Base-by-base conservation (phyloP, 2,113 vertebrate genomes). In the Misgurnus anguillicaudatus region DNA sequence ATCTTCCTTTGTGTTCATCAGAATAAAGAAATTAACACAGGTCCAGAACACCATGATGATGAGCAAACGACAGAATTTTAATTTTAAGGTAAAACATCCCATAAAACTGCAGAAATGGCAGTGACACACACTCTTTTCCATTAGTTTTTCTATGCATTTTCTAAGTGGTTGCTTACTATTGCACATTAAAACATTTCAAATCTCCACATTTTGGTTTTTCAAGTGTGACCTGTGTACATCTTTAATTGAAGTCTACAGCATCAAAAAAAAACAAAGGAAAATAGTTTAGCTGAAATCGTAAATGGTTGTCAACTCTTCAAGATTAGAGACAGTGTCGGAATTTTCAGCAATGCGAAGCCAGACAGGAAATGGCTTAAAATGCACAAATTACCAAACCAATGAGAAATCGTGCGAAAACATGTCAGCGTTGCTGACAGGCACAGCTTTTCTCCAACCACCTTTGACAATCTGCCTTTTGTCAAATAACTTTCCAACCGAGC, bases 291-390 rank as follows among this genome's bases (percentile, higher is more conserved):
- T 51, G 13, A 57, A 57, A 57, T 19, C n/a, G 17, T 57, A n/a
- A 57, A 19, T 0, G 6, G 5, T n/a, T 7, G 53, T 31, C 71
- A 14, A 19, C 3, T 21, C 41, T 9, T 72, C n/a, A 24, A n/a
- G 31, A 57, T 57, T 57, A 57, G 53, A 6, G 53, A 57, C 53
- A 39, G 7, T 9, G 47, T 53, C 67, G 36, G 13, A 70, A 36
- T 19, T 19, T 8, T 17, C 7, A 4, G 7, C 61, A 10, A 0
- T 31, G 51, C 38, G 51, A 21, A 21, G 47, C 2, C 41, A 60
- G 58, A 66, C 58, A 69, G 60, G 36, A 77, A 77, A 80, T 60
- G 41, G 41, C 70, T 80, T 77, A 38, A 75, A 62, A 57, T 31
- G 31, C 39, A 38, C 21, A 21, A 57, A 51, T 62, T 17, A 65